These are phyloP conservation scores for Eupithecia exiguata DNA, from an alignment of 2,888 invertebrate species.

Conservation along the genomic window DNA sequence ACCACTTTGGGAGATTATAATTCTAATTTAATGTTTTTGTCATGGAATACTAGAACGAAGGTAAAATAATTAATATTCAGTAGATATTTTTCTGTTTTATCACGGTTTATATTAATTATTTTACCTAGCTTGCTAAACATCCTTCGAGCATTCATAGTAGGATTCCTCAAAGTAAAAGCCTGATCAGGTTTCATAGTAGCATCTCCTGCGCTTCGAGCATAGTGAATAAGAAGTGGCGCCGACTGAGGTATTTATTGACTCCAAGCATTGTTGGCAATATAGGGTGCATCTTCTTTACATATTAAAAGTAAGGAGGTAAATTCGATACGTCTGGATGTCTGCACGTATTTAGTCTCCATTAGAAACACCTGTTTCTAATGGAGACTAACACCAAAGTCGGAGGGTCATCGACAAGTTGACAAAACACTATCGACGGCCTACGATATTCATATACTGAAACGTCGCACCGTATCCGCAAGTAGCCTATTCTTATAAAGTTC, in stretches of 20 bases:
- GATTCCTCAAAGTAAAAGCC: neutral
- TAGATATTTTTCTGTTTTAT: neutral
- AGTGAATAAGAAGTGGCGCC: conserved; percentile 77
- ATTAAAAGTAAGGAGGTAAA: conserved; percentile 29
- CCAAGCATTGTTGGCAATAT: conserved; percentile 55
- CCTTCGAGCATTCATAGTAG: neutral
- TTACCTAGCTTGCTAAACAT: neutral
- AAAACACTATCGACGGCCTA: neutral
- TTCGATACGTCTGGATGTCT: neutral
- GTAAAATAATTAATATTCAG: too few species aligned
- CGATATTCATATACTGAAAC: too few species aligned
- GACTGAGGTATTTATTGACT: conserved; percentile 70
- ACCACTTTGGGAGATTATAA: too few species aligned
- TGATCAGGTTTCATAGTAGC: conserved; percentile 39
- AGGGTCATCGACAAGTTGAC: neutral
- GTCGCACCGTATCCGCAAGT: too few species aligned
- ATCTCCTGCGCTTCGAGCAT: conserved; percentile 61
- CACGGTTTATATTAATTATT: neutral
- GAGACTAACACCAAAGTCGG: neutral
- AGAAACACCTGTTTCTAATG: too few species aligned
- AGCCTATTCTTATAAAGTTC: too few species aligned
- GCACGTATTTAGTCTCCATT: too few species aligned
- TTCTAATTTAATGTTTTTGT: too few species aligned
- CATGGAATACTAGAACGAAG: too few species aligned
- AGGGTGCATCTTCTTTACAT: conserved; percentile 35